Conservation (phyloP, 2,888 invertebrate species). For the Himalopsyche anomala region DNA sequence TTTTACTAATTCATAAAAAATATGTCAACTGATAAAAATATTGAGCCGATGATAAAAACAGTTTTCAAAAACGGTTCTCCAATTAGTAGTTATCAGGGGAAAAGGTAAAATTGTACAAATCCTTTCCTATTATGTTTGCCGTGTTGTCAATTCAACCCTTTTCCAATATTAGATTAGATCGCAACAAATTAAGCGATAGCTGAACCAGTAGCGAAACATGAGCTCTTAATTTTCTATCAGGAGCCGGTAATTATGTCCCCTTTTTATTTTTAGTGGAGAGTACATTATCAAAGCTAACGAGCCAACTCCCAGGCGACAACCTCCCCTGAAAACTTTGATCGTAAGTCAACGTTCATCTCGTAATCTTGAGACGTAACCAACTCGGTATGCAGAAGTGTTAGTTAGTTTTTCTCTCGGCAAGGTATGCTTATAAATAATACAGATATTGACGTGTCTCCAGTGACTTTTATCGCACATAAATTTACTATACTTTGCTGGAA, state of each 20-base stretch:
- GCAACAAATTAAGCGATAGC: neutral
- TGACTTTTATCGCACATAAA: slow-evolving; percentile 65
- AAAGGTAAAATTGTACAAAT: too few species aligned
- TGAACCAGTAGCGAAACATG: neutral
- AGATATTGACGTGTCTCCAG: slow-evolving; percentile 60
- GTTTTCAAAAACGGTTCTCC: too few species aligned
- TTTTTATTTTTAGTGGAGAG: slow-evolving; percentile 51
- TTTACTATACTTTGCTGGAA: slow-evolving; percentile 64
- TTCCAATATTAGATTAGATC: neutral
- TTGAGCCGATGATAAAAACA: too few species aligned
- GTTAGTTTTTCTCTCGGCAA: neutral
- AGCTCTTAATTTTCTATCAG: neutral
- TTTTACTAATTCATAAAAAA: too few species aligned
- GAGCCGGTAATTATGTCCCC: slow-evolving; percentile 37
- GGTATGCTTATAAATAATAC: slow-evolving; percentile 59
- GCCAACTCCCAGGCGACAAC: slow-evolving; percentile 31
- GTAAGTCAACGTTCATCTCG: slow-evolving; percentile 63
- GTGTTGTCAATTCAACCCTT: neutral
- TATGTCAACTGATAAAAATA: too few species aligned
- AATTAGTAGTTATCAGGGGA: too few species aligned
- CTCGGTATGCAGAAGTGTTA: neutral
- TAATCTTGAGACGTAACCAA: slow-evolving; percentile 59
- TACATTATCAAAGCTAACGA: slow-evolving; percentile 62
- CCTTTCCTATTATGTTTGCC: too few species aligned
- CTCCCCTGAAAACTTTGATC: slow-evolving; percentile 58